phyloP scores from a whole-genome alignment of 2,888 invertebrate species.

The Allacma fusca region DNA sequence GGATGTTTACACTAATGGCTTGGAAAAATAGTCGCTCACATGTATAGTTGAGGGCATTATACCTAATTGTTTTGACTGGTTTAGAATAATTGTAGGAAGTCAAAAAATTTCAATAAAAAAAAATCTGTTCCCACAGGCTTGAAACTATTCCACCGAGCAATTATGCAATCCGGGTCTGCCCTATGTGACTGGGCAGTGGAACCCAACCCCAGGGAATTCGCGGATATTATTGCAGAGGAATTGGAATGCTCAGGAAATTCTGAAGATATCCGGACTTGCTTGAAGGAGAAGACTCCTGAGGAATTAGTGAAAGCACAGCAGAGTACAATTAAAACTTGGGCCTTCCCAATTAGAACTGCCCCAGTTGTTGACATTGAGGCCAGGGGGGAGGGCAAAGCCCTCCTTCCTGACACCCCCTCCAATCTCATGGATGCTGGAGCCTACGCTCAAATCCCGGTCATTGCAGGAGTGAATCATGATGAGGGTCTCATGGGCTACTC shows the following conservation, averaged over 20 bases:
- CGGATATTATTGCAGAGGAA: slow-evolving; percentile 46
- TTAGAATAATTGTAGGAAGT: too few relatives aligned
- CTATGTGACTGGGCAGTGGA: slow-evolving; percentile 59
- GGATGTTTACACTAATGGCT: too few relatives aligned
- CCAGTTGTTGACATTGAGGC: slow-evolving; percentile 57
- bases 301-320: slow-evolving; percentile 54
- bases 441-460: slow-evolving; percentile 59
- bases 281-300: slow-evolving; percentile 48
- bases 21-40: too few relatives aligned
- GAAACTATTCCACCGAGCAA: slow-evolving; percentile 54
- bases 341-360: slow-evolving; percentile 52
- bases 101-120: neutral
- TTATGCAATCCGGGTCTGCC: slow-evolving; percentile 57
- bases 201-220: slow-evolving; percentile 54
- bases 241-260: slow-evolving; percentile 50
- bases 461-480: slow-evolving; percentile 30
- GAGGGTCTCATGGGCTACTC: slow-evolving; percentile 51
- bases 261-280: slow-evolving; percentile 47
- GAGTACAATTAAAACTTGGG: slow-evolving; percentile 18
- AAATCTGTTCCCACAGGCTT: neutral
- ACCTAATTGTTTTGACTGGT: too few relatives aligned
- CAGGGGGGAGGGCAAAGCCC: slow-evolving; percentile 54
- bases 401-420: slow-evolving; percentile 56
- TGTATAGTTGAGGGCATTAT: too few relatives aligned
- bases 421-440: slow-evolving; percentile 55